Conservation (phyloP, 2,888 invertebrate species). For the Gasteruption jaculator region DNA sequence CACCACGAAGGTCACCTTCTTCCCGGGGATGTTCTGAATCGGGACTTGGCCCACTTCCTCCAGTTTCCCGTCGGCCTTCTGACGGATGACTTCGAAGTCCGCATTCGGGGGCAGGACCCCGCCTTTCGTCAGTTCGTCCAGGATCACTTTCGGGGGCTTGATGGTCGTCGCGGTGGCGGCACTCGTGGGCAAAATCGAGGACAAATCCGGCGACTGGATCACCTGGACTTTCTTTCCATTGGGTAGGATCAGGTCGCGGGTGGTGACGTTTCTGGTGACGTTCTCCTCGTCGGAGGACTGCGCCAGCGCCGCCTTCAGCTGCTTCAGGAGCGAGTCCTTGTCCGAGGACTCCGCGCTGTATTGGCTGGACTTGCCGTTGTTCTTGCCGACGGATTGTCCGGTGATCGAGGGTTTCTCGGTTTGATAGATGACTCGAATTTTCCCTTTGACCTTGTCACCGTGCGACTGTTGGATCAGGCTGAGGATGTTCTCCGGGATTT, state of each 20-base stretch:
- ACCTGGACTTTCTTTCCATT: constrained; percentile 72
- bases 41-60: constrained; percentile 65
- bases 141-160: constrained; percentile 63
- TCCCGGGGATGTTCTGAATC: constrained; percentile 61
- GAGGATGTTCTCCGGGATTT: constrained; percentile 36
- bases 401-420: constrained; percentile 42
- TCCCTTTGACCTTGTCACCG: constrained; percentile 35
- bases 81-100: constrained; percentile 76
- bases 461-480: constrained; percentile 35
- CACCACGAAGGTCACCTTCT: constrained; percentile 83
- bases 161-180: constrained; percentile 56
- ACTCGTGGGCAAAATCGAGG: constrained; percentile 32
- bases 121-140: constrained; percentile 76
- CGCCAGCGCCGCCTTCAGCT: constrained; percentile 68
- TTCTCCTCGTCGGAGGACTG: constrained; percentile 64
- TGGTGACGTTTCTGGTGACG: constrained; percentile 65
- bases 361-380: constrained; percentile 37
- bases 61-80: constrained; percentile 67
- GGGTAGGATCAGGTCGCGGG: constrained; percentile 68
- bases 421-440: constrained; percentile 55
- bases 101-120: constrained; percentile 75
- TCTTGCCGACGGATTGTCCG: no score
- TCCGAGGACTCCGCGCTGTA: constrained; percentile 43
- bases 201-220: constrained; percentile 37
- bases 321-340: constrained; percentile 70